phyloP scores from a whole-genome alignment of 2,888 invertebrate species.

The Lobophora halterata region DNA sequence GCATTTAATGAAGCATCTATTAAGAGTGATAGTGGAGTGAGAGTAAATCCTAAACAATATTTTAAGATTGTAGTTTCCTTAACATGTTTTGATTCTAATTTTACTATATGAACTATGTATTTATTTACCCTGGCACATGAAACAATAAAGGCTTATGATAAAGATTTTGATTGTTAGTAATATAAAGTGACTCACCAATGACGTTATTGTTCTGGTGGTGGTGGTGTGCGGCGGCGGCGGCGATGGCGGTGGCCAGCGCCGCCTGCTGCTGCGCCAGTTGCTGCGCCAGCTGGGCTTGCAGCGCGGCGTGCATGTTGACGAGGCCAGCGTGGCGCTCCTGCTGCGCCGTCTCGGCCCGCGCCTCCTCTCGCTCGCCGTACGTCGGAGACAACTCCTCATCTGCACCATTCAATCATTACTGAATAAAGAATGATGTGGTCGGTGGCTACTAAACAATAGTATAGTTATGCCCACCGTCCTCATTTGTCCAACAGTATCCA shows the following conservation, averaged over 20 bases:
- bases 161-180: not conserved
- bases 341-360: conserved; percentile 56
- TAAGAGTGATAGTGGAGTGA: too few species aligned
- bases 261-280: conserved; percentile 83
- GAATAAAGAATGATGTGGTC: too few species aligned
- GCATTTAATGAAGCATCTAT: too few species aligned
- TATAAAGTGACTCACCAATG: conserved; percentile 70
- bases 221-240: conserved; percentile 82
- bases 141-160: too few species aligned
- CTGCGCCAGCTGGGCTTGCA: conserved; percentile 82
- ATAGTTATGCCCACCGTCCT: too few species aligned
- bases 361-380: conserved; percentile 79
- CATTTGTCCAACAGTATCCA: too few species aligned
- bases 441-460: too few species aligned
- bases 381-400: conserved; percentile 74
- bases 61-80: too few species aligned
- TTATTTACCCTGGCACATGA: too few species aligned
- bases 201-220: conserved; percentile 82
- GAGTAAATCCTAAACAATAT: too few species aligned
- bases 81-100: too few species aligned
- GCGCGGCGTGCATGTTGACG: conserved; percentile 68
- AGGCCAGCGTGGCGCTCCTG: conserved; percentile 51
- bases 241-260: conserved; percentile 75
- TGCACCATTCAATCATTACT: conserved; percentile 40
- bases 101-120: too few species aligned